These are phyloP conservation scores for Euplagia quadripunctaria DNA, from an alignment of 2,888 invertebrate genomes.

Conservation along the genomic window DNA sequence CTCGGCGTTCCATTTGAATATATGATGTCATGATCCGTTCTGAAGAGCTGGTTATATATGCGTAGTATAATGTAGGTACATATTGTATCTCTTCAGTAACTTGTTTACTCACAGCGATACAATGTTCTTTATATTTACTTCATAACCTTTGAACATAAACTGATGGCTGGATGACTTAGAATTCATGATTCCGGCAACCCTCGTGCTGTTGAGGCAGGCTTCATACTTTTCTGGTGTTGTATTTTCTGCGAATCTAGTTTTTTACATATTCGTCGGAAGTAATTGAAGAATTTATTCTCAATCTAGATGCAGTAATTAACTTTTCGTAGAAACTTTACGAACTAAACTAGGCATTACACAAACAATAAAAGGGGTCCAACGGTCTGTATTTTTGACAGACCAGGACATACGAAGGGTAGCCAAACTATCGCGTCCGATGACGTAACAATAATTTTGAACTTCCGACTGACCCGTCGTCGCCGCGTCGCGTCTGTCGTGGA, in stretches of 20 bases:
- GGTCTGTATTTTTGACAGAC: background rate
- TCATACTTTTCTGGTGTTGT: background rate
- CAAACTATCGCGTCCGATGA: background rate
- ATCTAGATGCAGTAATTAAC: too few relatives aligned
- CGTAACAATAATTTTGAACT: background rate
- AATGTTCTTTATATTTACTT: background rate
- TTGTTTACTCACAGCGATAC: background rate
- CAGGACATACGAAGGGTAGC: background rate
- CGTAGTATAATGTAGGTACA: slow-evolving; percentile 3
- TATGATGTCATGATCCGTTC: slow-evolving; percentile 30
- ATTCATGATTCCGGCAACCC: too few relatives aligned
- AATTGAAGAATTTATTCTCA: background rate
- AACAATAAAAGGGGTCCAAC: background rate
- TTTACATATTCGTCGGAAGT: background rate
- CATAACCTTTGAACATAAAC: background rate
- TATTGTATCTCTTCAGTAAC: background rate
- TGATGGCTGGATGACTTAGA: background rate
- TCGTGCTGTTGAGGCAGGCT: too few relatives aligned
- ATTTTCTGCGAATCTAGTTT: background rate
- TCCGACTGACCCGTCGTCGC: background rate
- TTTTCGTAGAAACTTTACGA: too few relatives aligned
- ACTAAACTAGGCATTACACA: background rate
- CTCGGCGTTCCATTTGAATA: slow-evolving; percentile 17
- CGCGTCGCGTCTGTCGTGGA: too few relatives aligned
- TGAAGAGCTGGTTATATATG: slow-evolving; percentile 1